Evolutionary conservation across 2,113 vertebrate species (phyloP), one percentile per base, ranked within the genome.

Genomic region (Oryzias celebensis): DNA sequence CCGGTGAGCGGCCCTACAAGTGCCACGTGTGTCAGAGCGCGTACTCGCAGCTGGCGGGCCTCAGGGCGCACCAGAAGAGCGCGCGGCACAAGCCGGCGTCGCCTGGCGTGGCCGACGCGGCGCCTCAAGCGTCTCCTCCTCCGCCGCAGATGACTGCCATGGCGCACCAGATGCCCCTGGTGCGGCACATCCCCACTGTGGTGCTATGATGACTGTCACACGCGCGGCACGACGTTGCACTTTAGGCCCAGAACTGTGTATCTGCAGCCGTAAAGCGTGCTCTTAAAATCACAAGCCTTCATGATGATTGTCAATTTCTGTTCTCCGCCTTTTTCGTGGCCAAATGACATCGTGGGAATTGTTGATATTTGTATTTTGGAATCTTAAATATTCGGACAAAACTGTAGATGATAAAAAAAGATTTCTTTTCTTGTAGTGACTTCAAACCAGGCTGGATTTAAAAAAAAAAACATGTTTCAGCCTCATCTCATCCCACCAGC

Each of bases 11-110:
- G 7, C 97, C 97, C 43, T 98, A 98, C 93, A 97, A 96, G 90
- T 98, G 97, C 84, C 95, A 96, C 83, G 96, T 98, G 2, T 99
- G 97, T 85, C 97, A 98, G 82, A 98, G 97, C 78, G 97, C 97
- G 45, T 99, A 98, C 66, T 98, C 96, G 0, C 96, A 98, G 93
- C 94, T 98, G 26, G 97, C 97, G 0, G 97, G 96, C 18, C 93
- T 98, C n/a, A 92, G 97, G 26, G 97, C 97, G 0, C 97, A 99
- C 84, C 96, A 99, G 93, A 99, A 99, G 73, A 98, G 96, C 43
- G 96, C 97, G 5, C 88, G 96, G 45, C 97, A 99, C 87, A 94
- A 96, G 56, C 97, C 97, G 0, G 91, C 84, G 41, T 91, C 86
- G 5, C 5, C 60, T 2, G 26, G 26, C 13, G 10, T 36, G 36